A percentile compares a stretch with the other conserved stretches of the same genome.
These are phyloP conservation scores for Loris lydekkerianus DNA, from an alignment of 2,797 vertebrate genomes.

Conservation along the genomic window DNA sequence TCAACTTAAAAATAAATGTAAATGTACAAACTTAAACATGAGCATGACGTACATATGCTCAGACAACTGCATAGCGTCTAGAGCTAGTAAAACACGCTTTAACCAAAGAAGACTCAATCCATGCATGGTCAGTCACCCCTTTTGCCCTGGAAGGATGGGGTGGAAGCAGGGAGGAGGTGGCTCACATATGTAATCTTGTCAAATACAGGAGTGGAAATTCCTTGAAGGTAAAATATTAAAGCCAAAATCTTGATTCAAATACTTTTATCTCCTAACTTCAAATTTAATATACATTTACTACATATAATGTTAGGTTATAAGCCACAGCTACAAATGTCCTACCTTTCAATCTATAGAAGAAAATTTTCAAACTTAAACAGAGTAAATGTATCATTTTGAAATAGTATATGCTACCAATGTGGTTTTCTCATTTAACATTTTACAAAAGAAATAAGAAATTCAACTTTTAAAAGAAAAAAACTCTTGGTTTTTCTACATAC, in stretches of 20 bases:
- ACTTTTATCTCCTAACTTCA: conserved; percentile 39
- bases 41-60: background rate
- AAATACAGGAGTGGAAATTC: background rate
- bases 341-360: conserved; percentile 38
- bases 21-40: conserved; percentile 15
- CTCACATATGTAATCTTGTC: background rate
- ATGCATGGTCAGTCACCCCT: background rate
- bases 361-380: conserved; percentile 36
- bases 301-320: background rate
- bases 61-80: background rate
- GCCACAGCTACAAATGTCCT: background rate
- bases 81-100: background rate
- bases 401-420: background rate
- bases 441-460: conserved; percentile 58
- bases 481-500: conserved; percentile 78
- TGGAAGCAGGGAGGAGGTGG: background rate
- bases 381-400: conserved; percentile 47
- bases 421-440: background rate
- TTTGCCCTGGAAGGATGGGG: background rate
- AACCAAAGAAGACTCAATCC: background rate
- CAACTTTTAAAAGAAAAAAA: conserved; percentile 69
- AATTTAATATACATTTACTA: conserved; percentile 42
- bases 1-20: conserved; percentile 45
- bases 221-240: conserved; percentile 18
- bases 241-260: conserved; percentile 42